Evolutionary conservation across 2,888 invertebrate genomes (phyloP).

Genomic region (Erebia epiphron): DNA sequence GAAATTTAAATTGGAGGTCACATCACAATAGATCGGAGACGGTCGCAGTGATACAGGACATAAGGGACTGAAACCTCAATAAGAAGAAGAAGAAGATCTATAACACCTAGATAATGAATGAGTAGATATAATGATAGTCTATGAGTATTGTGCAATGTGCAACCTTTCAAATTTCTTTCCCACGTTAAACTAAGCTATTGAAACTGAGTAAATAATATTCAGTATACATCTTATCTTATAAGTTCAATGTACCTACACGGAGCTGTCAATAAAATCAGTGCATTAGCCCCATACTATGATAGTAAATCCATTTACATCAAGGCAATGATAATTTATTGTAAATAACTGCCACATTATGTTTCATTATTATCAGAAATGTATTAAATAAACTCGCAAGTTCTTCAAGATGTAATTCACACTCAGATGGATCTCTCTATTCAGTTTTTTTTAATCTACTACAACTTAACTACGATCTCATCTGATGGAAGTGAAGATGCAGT

Average conservation of each 20-base stretch:
- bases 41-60: no score
- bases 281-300: slow-evolving; percentile 9
- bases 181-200: neutral
- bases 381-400: neutral
- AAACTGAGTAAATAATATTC: neutral
- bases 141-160: no score
- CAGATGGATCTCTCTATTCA: no score
- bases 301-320: slow-evolving; percentile 4
- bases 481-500: no score
- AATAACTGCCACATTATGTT: slow-evolving; percentile 7
- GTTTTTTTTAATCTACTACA: no score
- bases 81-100: no score
- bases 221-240: neutral
- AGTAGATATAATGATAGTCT: no score
- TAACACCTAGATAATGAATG: no score
- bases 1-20: no score
- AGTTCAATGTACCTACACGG: neutral
- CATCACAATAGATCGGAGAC: no score
- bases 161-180: neutral
- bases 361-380: neutral
- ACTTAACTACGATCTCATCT: no score
- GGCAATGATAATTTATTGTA: neutral
- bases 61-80: no score
- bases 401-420: neutral
- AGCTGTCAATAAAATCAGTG: neutral